Evolutionary conservation across 2,797 vertebrate species (phyloP).

Genomic region (Ciconia nigra): DNA sequence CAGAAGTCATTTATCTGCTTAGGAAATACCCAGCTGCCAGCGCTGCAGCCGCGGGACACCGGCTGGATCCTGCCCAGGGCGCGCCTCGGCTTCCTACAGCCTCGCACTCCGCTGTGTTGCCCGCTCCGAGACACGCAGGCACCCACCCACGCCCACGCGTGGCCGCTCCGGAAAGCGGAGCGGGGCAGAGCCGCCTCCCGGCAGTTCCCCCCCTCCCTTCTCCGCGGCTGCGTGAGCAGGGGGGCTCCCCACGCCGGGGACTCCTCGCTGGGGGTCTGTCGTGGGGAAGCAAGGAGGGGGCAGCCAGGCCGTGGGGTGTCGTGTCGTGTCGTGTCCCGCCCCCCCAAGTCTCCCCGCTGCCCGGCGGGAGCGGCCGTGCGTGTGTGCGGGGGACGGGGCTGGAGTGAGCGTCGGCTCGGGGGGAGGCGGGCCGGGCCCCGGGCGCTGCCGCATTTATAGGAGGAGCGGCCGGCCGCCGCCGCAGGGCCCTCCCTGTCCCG

Average conservation of each 20-base stretch:
- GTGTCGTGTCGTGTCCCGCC: no score
- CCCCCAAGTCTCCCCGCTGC: not conserved
- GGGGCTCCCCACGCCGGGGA: not conserved
- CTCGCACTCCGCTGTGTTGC: not conserved
- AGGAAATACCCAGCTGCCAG: not conserved
- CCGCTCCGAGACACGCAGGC: no score
- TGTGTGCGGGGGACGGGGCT: not conserved
- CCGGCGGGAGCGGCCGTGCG: not conserved
- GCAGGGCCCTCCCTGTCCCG: conserved; percentile 10
- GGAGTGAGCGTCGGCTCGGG: no score
- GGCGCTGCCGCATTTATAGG: not conserved
- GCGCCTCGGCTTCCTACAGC: not conserved
- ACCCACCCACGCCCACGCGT: not conserved
- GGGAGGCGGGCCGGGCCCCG: not conserved
- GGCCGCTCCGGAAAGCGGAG: not conserved
- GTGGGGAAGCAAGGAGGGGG: no score
- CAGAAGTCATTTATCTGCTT: not conserved
- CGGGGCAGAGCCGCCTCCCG: not conserved
- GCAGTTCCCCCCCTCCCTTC: no score
- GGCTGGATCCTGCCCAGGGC: not conserved
- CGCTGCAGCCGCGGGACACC: not conserved
- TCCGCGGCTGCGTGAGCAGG: no score
- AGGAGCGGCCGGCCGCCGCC: not conserved
- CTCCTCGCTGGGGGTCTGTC: not conserved
- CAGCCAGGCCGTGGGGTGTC: not conserved